Evolutionary conservation across 2,797 vertebrate genomes (phyloP).

Genomic region (Crax fasciolata): DNA sequence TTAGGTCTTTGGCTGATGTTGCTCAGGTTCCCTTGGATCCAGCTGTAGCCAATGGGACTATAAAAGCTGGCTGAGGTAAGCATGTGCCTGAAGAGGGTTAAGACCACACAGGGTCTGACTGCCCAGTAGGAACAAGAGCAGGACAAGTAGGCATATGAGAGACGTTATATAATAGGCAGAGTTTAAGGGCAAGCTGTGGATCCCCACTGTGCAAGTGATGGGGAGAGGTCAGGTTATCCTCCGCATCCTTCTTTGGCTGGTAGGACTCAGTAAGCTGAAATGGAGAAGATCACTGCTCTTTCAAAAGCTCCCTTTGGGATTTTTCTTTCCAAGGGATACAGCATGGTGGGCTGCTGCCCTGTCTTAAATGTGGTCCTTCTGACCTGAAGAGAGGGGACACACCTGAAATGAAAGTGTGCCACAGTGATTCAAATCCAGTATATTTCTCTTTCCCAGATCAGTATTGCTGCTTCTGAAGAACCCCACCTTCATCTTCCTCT

Average conservation of each 20-base stretch:
- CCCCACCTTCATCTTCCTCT: conserved; percentile 93
- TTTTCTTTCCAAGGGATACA: neutral
- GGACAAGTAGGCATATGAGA: neutral
- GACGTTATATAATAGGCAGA: neutral
- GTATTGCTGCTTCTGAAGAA: conserved; percentile 93
- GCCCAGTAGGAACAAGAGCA: neutral
- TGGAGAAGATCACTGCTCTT: neutral
- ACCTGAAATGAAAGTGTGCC: neutral
- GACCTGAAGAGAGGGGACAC: neutral
- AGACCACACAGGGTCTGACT: neutral
- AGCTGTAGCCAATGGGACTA: neutral
- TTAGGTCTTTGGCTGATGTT: neutral
- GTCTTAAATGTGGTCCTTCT: neutral
- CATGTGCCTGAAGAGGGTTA: neutral
- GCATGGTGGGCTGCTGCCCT: neutral
- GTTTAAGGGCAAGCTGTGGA: neutral
- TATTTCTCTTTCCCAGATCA: conserved; percentile 82
- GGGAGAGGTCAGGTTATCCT: neutral
- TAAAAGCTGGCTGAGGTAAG: neutral
- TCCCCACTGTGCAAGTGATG: neutral
- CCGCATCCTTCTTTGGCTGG: neutral
- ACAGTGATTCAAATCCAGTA: neutral
- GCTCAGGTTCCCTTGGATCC: neutral
- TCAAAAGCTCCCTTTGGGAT: neutral
- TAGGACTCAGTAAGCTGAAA: rapidly evolving